Evolutionary conservation across 2,113 vertebrate genomes (phyloP).

Genomic region (Meriones unguiculatus): DNA sequence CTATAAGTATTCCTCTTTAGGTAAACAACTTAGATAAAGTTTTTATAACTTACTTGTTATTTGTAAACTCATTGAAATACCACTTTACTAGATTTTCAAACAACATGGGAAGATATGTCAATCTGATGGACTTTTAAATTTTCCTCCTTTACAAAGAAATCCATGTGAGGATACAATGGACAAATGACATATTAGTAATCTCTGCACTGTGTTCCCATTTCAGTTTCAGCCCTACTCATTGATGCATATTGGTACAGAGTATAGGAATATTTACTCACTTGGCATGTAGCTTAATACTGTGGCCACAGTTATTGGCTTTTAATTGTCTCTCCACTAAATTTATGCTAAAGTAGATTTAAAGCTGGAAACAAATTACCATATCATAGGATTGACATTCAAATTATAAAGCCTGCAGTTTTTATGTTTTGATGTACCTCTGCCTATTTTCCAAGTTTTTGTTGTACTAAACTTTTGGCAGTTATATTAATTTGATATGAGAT

Average conservation of each 20-base stretch:
- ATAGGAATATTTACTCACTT: not conserved
- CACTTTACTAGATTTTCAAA: slow-evolving; percentile 27
- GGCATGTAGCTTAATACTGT: not conserved
- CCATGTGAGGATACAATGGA: not conserved
- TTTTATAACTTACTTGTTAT: not conserved
- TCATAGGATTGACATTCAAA: not conserved
- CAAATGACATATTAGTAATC: not conserved
- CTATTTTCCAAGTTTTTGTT: not conserved
- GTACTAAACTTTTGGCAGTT: not conserved
- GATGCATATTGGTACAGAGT: not conserved
- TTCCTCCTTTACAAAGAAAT: slow-evolving; percentile 19
- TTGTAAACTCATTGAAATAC: not conserved
- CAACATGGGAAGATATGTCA: not conserved
- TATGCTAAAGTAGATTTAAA: not conserved
- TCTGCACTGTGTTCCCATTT: not conserved
- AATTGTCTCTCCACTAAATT: not conserved
- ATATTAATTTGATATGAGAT: not conserved
- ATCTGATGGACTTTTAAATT: not conserved
- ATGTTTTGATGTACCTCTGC: not conserved
- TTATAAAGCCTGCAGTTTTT: not conserved
- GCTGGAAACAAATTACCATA: not conserved
- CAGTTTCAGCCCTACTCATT: not conserved
- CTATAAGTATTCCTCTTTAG: not conserved
- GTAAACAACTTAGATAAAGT: slow-evolving; percentile 6
- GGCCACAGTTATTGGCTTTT: not conserved